phyloP scores from a whole-genome alignment of 2,113 vertebrate genomes.

The Hemichromis elongatus region DNA sequence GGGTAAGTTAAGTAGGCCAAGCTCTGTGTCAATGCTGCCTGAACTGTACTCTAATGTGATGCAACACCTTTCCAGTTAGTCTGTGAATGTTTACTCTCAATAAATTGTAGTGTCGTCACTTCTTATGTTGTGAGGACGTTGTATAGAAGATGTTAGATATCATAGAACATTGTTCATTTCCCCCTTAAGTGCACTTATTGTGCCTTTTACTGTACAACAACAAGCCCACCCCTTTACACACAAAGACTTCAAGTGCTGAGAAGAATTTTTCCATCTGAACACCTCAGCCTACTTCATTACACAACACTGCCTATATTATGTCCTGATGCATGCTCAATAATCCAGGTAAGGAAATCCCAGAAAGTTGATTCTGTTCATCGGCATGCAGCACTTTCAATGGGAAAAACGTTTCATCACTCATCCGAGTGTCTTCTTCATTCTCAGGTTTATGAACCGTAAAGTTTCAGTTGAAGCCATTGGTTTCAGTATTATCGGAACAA shows the following conservation, averaged over 20 bases:
- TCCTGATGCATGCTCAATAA: neutral
- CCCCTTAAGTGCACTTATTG: neutral
- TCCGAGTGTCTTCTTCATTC: neutral
- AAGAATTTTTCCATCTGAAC: conserved; percentile 48
- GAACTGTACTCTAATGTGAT: conserved; percentile 21
- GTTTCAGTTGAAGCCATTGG: neutral
- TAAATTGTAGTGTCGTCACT: neutral
- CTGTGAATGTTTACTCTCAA: conserved; percentile 24
- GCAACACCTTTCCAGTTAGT: conserved; percentile 10
- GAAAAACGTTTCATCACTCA: neutral
- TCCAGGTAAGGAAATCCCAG: neutral
- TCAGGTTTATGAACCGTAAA: neutral
- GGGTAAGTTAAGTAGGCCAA: conserved; percentile 30
- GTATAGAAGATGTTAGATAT: neutral
- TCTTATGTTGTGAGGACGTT: neutral
- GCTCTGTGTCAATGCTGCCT: conserved; percentile 31
- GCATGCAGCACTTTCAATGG: neutral
- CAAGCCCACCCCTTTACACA: conserved; percentile 2
- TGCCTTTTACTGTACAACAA: conserved; percentile 12
- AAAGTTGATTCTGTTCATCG: neutral
- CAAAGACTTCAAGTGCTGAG: conserved; percentile 30
- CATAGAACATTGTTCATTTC: neutral
- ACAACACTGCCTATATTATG: conserved; percentile 11
- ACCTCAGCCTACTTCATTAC: conserved; percentile 39
- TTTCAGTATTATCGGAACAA: neutral